Evolutionary conservation across 2,797 vertebrate genomes (phyloP).

Genomic region (Falco naumanni): DNA sequence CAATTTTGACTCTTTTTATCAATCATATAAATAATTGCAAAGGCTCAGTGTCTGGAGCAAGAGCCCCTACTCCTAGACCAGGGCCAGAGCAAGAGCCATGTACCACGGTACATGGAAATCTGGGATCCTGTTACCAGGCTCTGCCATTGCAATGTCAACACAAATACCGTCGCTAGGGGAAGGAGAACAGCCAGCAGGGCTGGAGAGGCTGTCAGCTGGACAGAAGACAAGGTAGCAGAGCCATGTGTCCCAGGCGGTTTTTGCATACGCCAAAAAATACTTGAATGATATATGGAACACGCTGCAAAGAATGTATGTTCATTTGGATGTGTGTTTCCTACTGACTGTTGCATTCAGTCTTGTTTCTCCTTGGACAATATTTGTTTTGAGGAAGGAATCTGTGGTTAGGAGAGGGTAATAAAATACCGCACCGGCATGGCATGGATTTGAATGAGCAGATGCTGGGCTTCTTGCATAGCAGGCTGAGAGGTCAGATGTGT

Average conservation of each 20-base stretch:
- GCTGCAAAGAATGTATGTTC: neutral
- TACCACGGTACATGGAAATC: neutral
- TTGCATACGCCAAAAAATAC: neutral
- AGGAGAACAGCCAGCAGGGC: neutral
- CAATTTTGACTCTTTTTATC: too few species aligned
- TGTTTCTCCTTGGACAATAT: neutral
- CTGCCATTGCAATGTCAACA: conserved; percentile 1
- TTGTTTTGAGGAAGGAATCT: neutral
- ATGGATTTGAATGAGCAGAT: neutral
- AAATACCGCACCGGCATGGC: neutral
- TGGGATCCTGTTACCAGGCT: neutral
- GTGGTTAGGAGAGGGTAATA: neutral
- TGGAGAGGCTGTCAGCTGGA: neutral
- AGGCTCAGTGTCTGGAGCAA: neutral
- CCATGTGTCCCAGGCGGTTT: neutral
- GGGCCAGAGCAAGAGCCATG: neutral
- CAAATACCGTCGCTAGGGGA: neutral
- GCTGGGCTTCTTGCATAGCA: neutral
- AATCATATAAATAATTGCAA: neutral
- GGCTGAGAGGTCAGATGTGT: neutral
- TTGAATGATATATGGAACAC: accelerated
- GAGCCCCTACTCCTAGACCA: neutral
- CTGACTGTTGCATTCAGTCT: neutral
- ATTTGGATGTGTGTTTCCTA: neutral
- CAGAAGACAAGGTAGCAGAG: neutral